A percentile compares a stretch with the other conserved stretches of the same genome.
Evolutionary conservation across 2,888 invertebrate genomes (phyloP).

Genomic region (Alentia gelatinosa): DNA sequence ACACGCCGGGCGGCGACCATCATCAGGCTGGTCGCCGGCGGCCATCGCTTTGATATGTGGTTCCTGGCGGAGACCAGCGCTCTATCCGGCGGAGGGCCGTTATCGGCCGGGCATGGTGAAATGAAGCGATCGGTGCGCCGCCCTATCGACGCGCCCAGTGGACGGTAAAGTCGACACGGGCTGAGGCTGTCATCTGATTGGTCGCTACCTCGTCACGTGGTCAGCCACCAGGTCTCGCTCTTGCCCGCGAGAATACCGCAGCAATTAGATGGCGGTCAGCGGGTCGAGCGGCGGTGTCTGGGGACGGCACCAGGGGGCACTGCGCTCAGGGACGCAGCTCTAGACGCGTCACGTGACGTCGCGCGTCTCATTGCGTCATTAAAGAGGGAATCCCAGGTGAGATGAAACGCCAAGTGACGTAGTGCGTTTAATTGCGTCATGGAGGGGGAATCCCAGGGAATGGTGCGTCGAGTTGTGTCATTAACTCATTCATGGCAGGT

Average conservation of each 20-base stretch:
- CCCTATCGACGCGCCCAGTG: not conserved
- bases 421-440: too few relatives aligned
- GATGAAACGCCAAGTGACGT: too few relatives aligned
- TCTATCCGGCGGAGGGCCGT: not conserved
- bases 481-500: too few relatives aligned
- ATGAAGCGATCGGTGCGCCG: not conserved
- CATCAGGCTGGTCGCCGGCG: not conserved
- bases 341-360: too few relatives aligned
- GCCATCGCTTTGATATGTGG: not conserved
- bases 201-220: not conserved
- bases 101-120: not conserved
- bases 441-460: too few relatives aligned
- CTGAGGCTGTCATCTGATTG: conserved; percentile 8
- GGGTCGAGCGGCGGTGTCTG: too few relatives aligned
- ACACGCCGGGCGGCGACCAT: not conserved
- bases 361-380: too few relatives aligned
- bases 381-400: too few relatives aligned
- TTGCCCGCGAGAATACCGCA: not conserved
- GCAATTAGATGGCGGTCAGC: not conserved
- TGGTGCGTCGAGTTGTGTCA: too few relatives aligned
- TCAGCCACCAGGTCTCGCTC: not conserved
- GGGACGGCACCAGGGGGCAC: too few relatives aligned
- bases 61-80: not conserved
- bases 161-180: not conserved
- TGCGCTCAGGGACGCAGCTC: too few relatives aligned